Conservation (phyloP, 2,888 invertebrate genomes). For the Folsomia candida region DNA sequence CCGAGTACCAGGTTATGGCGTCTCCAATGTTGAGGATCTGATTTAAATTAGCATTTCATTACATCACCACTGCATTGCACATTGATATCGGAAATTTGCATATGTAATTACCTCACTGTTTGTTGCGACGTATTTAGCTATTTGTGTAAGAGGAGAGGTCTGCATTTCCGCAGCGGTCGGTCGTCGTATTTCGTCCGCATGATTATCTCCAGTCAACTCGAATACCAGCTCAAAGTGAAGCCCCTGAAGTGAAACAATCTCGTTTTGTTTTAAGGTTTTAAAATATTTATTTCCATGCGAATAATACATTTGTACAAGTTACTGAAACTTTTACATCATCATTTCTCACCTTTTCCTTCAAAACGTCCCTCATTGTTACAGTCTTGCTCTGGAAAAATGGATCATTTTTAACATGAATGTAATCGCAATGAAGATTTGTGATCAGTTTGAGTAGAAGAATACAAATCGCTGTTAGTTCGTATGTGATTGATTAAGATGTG, state of each 20-base stretch:
- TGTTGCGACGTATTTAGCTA: conserved; percentile 82
- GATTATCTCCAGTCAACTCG: conserved; percentile 71
- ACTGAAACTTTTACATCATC: neutral
- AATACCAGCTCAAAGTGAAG: conserved; percentile 78
- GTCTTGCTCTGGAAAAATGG: conserved; percentile 60
- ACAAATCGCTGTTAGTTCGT: too few species aligned
- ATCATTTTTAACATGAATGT: too few species aligned
- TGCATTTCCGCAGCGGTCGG: conserved; percentile 67
- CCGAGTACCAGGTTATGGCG: conserved; percentile 72
- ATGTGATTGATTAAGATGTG: too few species aligned
- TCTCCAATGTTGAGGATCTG: conserved; percentile 86
- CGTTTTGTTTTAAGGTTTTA: neutral
- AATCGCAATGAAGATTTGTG: too few species aligned
- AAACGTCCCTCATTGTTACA: conserved; percentile 64
- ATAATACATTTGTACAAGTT: neutral
- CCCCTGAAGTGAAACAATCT: conserved; percentile 49
- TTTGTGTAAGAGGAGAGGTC: conserved; percentile 69
- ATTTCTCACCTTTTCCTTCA: conserved; percentile 46
- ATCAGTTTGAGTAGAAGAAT: too few species aligned
- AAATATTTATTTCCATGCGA: conserved; percentile 7
- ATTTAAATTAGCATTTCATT: neutral
- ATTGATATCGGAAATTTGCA: neutral
- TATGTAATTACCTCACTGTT: conserved; percentile 63
- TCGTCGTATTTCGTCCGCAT: conserved; percentile 64
- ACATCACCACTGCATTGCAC: neutral